Percentiles rank a stretch among this genome's conserved stretches.
Conservation (phyloP, 2,888 invertebrate genomes). For the Leptarthrus brevirostris region DNA sequence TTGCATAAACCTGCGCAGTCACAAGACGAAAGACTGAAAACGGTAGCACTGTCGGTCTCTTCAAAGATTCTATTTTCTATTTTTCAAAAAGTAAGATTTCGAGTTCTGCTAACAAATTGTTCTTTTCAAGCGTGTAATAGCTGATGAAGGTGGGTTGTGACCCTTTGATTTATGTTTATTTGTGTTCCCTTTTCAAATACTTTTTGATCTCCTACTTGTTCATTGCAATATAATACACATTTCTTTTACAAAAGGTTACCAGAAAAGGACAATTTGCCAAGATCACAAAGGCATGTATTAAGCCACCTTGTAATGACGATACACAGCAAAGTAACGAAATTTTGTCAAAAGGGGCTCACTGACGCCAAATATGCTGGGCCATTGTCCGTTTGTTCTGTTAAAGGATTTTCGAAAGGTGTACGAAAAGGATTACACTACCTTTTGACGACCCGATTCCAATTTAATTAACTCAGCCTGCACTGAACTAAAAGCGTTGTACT, state of each 20-base stretch:
- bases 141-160: background rate
- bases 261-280: constrained; percentile 30
- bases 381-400: background rate
- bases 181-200: constrained; percentile 11
- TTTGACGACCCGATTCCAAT: constrained; percentile 10
- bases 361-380: background rate
- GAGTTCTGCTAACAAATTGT: constrained; percentile 3
- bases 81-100: constrained; percentile 16
- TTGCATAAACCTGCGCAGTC: too few relatives aligned
- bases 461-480: constrained; percentile 18
- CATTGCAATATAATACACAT: background rate
- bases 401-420: background rate
- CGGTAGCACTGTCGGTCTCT: background rate
- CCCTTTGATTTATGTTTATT: constrained; percentile 1
- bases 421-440: constrained; percentile 25
- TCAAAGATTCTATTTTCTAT: background rate
- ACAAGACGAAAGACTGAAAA: too few relatives aligned
- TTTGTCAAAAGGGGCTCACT: background rate
- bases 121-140: constrained; percentile 8
- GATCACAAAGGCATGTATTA: constrained; percentile 16
- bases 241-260: background rate
- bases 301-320: constrained; percentile 34
- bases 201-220: background rate
- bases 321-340: background rate
- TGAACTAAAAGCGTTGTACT: background rate